These are phyloP conservation scores for Sinocyclocheilus anshuiensis DNA, from an alignment of 2,113 vertebrate species.

Conservation along the genomic window DNA sequence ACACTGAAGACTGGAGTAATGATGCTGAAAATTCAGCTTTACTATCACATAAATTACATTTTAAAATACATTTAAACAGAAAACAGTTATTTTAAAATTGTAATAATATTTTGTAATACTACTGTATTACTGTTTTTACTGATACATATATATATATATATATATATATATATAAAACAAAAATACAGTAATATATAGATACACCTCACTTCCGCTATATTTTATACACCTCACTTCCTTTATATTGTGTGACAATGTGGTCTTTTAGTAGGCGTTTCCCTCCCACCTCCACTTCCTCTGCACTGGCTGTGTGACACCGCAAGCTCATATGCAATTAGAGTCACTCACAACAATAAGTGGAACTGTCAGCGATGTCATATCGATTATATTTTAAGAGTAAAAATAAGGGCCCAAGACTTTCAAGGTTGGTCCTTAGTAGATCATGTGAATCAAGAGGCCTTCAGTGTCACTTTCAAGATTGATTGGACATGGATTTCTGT, in stretches of 20 bases:
- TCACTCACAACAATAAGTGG: not conserved
- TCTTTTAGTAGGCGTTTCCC: not conserved
- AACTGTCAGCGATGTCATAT: not conserved
- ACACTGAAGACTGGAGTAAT: too few relatives aligned
- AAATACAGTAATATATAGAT: too few relatives aligned
- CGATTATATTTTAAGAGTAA: not conserved
- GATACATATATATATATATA: too few relatives aligned
- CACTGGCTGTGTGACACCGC: not conserved
- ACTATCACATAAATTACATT: too few relatives aligned
- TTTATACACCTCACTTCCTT: not conserved
- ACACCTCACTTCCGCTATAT: too few relatives aligned
- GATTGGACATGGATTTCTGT: not conserved
- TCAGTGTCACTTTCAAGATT: not conserved
- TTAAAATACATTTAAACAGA: too few relatives aligned
- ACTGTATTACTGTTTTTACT: too few relatives aligned
- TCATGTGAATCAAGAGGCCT: not conserved
- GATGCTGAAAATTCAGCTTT: too few relatives aligned
- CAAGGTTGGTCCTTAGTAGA: not conserved
- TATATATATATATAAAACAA: too few relatives aligned
- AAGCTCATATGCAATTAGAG: slow-evolving; percentile 12
- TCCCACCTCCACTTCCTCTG: not conserved
- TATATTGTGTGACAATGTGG: not conserved
- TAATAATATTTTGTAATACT: too few relatives aligned
- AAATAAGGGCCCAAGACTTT: slow-evolving; percentile 1
- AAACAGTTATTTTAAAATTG: too few relatives aligned